Conservation (phyloP, 2,113 vertebrate genomes). For the Cephalopholis sonnerati region DNA sequence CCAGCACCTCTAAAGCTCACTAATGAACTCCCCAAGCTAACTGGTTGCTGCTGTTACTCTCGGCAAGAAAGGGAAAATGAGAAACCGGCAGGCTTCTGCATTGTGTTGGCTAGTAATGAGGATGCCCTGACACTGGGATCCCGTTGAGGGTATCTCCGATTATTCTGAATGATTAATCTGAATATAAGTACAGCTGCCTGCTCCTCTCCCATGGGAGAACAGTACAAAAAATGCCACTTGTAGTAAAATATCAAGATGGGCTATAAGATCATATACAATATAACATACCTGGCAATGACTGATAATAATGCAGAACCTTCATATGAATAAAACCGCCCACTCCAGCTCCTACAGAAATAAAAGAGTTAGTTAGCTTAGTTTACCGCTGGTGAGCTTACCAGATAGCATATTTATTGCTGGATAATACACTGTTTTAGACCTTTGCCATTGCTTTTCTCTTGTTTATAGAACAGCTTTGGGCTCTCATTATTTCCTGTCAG, state of each 20-base stretch:
- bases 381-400: background rate
- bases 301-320: too few relatives aligned
- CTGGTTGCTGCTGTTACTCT: background rate
- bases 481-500: too few relatives aligned
- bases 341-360: background rate
- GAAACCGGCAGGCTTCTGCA: background rate
- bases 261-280: too few relatives aligned
- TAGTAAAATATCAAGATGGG: too few relatives aligned
- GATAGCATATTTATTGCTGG: background rate
- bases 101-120: background rate
- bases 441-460: too few relatives aligned
- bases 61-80: background rate
- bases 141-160: background rate
- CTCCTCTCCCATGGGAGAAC: too few relatives aligned
- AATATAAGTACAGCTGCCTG: too few relatives aligned
- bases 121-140: background rate
- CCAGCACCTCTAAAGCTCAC: background rate
- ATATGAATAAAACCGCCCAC: too few relatives aligned
- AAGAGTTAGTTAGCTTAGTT: too few relatives aligned
- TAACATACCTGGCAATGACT: too few relatives aligned
- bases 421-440: background rate
- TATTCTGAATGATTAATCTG: background rate
- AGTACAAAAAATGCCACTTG: too few relatives aligned
- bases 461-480: too few relatives aligned
- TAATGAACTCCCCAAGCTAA: background rate